Base-by-base conservation (phyloP, 2,888 invertebrate species). In the Nebria brevicollis region DNA sequence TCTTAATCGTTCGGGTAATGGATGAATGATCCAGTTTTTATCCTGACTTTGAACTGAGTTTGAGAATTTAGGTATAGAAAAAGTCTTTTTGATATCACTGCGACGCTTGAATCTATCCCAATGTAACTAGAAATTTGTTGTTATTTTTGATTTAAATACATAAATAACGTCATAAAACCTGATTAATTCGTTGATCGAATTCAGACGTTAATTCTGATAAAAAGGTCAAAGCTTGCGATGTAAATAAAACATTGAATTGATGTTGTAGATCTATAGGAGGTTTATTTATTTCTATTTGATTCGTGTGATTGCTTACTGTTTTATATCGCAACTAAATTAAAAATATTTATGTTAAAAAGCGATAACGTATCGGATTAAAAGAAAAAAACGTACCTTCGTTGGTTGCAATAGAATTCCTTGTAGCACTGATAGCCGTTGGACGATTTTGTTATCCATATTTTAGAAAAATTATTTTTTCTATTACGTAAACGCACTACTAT, bases 1-100 rank as follows among this genome's bases (percentile, higher is more conserved):
- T 84, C 90, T 87, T 83, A 92, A 87, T 86, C 92, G 88, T 83
- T 89, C 84, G 75, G 94, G 91, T 83, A 94, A 86, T 73, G 93
- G 90, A 77, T 89, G 89, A 72, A 94, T 90, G 85, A 88, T 91
- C 94, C 94, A 94, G 54, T 89, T 86, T 79, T 86, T 87, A 84
- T 91, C 89, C 65, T 83, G 84, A 83, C 90, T 88, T 83, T 90
- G 90, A 0, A 86, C 75, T n/a, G 91, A 89, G 74, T 88, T 86
- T 81, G 86, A 87, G 84, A 93, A 92, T 83, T 88, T 87, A 10
- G 89, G 88, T 82, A 91, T 86, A 82, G 83, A 85, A 34, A 85
- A 84, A 70, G 83, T 83, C 54, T 83, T 83, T 84, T 88, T 88
- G 15, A 89, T 86, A 34, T 87, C 85, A 15, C 89, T 87, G 81